Evolutionary conservation across 2,113 vertebrate genomes (phyloP).

Genomic region (Phyllostomus discolor): DNA sequence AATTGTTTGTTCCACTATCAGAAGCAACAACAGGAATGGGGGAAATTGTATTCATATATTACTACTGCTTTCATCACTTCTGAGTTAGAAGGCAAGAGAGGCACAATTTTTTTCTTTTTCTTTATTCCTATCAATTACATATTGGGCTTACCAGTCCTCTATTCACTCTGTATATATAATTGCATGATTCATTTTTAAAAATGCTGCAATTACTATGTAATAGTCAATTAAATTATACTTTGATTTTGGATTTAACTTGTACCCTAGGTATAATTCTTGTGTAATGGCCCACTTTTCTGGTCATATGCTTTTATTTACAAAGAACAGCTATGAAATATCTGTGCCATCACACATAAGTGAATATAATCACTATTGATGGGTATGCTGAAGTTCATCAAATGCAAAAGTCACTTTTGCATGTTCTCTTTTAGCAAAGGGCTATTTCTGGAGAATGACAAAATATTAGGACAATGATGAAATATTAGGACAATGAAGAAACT

Average conservation of each 20-base stretch:
- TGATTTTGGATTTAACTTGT: constrained; percentile 48
- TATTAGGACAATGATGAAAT: no score
- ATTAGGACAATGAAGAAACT: not conserved
- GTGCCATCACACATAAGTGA: not conserved
- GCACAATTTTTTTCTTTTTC: no score
- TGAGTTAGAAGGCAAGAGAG: not conserved
- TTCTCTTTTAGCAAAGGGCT: not conserved
- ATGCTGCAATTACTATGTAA: constrained; percentile 40
- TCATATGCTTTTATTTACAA: constrained; percentile 39
- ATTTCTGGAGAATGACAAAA: not conserved
- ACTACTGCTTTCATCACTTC: not conserved
- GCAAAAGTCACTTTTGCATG: not conserved
- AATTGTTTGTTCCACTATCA: not conserved
- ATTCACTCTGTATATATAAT: constrained; percentile 44
- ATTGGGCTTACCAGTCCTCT: not conserved
- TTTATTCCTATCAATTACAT: not conserved
- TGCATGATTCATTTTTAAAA: constrained; percentile 34
- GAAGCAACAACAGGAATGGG: not conserved
- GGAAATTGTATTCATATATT: not conserved
- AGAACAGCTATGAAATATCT: not conserved
- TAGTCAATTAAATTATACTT: constrained; percentile 39
- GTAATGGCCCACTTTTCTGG: constrained; percentile 16
- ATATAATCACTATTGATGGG: not conserved
- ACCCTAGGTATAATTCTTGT: constrained; percentile 45
- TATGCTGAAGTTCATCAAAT: not conserved